Conservation (phyloP, 2,888 invertebrate genomes). For the Sceliomorpha sp. region DNA sequence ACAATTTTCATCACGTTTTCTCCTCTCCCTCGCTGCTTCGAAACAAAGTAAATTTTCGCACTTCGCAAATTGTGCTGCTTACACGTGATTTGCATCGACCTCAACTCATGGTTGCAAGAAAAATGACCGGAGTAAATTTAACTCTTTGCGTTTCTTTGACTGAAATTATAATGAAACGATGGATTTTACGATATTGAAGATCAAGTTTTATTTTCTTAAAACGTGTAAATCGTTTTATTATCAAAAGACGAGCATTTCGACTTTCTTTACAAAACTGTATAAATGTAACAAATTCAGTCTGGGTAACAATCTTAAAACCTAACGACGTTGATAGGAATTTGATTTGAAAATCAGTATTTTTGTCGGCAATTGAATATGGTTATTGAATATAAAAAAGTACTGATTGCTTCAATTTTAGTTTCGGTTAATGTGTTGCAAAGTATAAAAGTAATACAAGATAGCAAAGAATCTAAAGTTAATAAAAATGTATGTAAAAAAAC, state of each 20-base stretch:
- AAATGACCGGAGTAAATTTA: conserved; percentile 10
- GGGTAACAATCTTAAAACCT: too few species aligned
- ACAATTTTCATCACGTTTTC: not conserved
- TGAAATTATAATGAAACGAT: conserved; percentile 14
- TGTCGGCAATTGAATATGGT: too few species aligned
- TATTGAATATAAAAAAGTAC: too few species aligned
- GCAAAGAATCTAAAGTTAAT: too few species aligned
- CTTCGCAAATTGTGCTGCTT: conserved; percentile 22
- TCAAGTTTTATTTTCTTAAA: not conserved
- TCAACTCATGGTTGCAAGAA: conserved; percentile 8
- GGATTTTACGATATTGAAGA: conserved; percentile 25
- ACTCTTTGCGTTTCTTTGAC: conserved; percentile 8
- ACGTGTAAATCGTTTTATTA: not conserved
- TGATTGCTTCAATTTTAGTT: too few species aligned
- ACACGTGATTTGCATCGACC: conserved; percentile 18
- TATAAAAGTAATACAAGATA: too few species aligned
- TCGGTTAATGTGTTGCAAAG: too few species aligned
- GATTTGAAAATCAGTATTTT: not conserved
- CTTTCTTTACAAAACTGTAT: too few species aligned
- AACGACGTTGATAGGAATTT: not conserved
- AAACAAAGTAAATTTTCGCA: conserved; percentile 13
- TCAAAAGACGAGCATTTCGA: too few species aligned
- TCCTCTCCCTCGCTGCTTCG: conserved; percentile 1
- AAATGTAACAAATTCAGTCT: too few species aligned
- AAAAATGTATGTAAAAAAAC: too few species aligned